These are phyloP conservation scores for Lycocorax pyrrhopterus DNA, from an alignment of 2,113 vertebrate species.

Conservation along the genomic window DNA sequence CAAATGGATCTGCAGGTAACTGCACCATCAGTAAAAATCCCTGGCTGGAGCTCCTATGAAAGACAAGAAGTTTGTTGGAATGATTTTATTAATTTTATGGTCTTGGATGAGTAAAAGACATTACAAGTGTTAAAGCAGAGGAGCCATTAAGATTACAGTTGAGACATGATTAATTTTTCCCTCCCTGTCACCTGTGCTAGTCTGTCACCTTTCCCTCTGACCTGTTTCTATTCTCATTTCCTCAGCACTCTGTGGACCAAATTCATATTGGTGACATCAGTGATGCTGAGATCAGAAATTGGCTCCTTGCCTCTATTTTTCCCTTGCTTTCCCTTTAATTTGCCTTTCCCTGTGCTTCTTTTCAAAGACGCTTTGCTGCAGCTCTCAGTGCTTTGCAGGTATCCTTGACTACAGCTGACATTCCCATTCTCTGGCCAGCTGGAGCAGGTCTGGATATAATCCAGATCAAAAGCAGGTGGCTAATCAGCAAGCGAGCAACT, in stretches of 20 bases:
- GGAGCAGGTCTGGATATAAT: conserved; percentile 34
- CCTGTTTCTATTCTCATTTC: background rate
- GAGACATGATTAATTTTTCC: conserved; percentile 38
- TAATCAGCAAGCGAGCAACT: background rate
- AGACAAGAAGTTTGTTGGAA: background rate
- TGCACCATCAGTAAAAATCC: background rate
- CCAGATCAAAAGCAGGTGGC: conserved; percentile 38
- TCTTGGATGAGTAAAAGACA: background rate
- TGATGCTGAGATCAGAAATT: conserved; percentile 55
- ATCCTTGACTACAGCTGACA: conserved; percentile 64
- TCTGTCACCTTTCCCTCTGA: conserved; percentile 34
- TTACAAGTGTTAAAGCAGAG: background rate
- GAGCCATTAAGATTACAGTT: background rate
- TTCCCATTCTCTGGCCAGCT: conserved; percentile 26
- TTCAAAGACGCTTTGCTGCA: conserved; percentile 13
- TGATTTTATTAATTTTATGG: background rate
- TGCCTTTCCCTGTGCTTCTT: background rate
- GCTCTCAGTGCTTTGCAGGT: conserved; percentile 42
- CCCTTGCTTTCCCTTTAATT: background rate
- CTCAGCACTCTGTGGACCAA: background rate
- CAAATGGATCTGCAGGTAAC: background rate
- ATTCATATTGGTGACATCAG: conserved; percentile 33
- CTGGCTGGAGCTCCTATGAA: background rate
- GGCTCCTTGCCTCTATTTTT: conserved; percentile 32
- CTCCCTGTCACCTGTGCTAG: background rate